Evolutionary conservation across 2,888 invertebrate genomes (phyloP), one percentile per base, ranked within the genome.

Genomic region (Aporophyla nigra): DNA sequence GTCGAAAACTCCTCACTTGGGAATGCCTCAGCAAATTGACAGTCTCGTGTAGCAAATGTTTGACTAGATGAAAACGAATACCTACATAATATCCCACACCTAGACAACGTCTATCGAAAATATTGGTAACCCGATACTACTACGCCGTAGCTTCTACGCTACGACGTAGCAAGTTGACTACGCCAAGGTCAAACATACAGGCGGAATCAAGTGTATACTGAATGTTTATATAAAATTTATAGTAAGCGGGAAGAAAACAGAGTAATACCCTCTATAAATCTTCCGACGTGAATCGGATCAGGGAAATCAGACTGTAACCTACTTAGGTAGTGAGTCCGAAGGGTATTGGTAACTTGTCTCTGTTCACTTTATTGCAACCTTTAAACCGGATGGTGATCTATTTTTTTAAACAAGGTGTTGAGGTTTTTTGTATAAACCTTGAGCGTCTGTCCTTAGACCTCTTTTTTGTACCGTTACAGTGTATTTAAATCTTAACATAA

Each of bases 191-290:
- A 65, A 79, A 27, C 24, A n/a, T 53, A 51, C 54, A 58, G 21
- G 19, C 56, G 27, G 49, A 56, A 80, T 59, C 33, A 33, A 67
- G 40, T 63, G 9, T 59, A 61, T 12, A 80, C 51, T 65, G 10
- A 67, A 53, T 49, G 59, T n/a, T 65, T 43, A 72, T 72, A 66
- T n/a, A 85, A 78, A 66, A 78, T 73, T 68, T 40, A 74, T 83
- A 19, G 51, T 70, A 58, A 69, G 19, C 14, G 10, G 19, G 40
- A 71, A n/a, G 43, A 71, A 78, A 81, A 66, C 58, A 74, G 40
- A 68, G 73, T 70, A 67, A 76, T 27, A 66, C 21, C 61, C 65
- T 51, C 73, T 61, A 83, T 85, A 86, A 85, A 85, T 86, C 86
- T 85, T 73, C 33, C 10, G 3, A 51, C 43, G 51, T 6, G 59